Evolutionary conservation across 1,140 invertebrate genomes (phyloP), one percentile per base, ranked within the genome.

Genomic region (Zaprionus tsacasi): DNA sequence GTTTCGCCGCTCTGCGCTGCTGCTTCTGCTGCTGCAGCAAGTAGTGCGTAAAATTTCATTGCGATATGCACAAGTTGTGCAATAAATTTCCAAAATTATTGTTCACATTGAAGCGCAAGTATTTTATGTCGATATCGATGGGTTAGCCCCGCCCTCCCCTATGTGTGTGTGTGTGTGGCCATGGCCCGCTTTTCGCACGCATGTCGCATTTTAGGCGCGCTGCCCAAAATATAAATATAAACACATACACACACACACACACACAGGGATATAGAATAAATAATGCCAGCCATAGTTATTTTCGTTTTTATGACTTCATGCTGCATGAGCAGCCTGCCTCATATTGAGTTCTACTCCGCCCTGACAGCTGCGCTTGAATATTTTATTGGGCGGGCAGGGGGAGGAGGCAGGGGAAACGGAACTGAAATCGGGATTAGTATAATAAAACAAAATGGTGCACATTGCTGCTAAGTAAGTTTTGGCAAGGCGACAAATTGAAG

Each of bases 11-110:
- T 56, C 57, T 25, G 5, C 57, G 36, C 12, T 7, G 25, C 25
- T 21, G 21, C 36, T 11, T n/a, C 11, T 58, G 52, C 10, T 64
- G 71, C 65, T 79, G 83, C 83, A 80, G 83, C 83, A 87, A 87
- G 83, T 87, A 87, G 83, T 87, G 83, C 83, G 83, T 87, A 87
- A 88, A 87, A 87, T 88, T 86, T 88, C 83, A 83, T 89, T 83
- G 80, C 80, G 83, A 82, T 80, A 82, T 87, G 75, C 85, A 79
- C 79, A 87, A 87, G 83, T 87, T 87, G 77, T 64, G 80, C 70
- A 79, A 87, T 88, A 87, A 87, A 87, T 88, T 87, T 72, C 65
- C 27, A 70, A 87, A 87, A 87, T 87, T 88, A 87, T 87, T 88
- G 83, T 70, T 76, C 85, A 78, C 83, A 87, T 82, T 83, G 83